Conservation (phyloP, 2,888 invertebrate species). For the Mythimna loreyi region DNA sequence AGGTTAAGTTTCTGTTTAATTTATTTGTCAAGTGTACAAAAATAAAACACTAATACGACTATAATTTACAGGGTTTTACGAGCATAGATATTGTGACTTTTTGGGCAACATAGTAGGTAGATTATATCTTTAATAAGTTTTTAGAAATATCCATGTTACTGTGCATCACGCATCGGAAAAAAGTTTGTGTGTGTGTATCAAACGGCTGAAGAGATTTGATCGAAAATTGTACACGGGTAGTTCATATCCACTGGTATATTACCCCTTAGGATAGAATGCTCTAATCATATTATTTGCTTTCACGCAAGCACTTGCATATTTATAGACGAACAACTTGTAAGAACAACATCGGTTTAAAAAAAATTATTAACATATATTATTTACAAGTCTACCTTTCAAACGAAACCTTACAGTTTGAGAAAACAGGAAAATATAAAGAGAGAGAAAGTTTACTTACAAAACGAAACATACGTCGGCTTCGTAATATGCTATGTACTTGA, state of each 20-base stretch:
- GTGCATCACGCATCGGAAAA: too few species aligned
- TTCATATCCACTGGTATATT: too few species aligned
- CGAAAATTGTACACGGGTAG: too few species aligned
- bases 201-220: too few species aligned
- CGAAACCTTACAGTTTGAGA: conserved; percentile 2
- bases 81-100: background rate
- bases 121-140: background rate
- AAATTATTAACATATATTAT: background rate
- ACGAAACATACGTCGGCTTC: background rate
- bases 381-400: background rate
- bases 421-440: conserved; percentile 14
- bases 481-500: background rate
- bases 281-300: too few species aligned
- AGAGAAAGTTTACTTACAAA: conserved; percentile 7
- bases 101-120: background rate
- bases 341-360: too few species aligned
- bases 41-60: background rate
- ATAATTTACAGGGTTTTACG: background rate
- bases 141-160: background rate
- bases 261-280: too few species aligned
- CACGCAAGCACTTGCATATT: too few species aligned
- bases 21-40: background rate
- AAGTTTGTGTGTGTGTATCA: too few species aligned
- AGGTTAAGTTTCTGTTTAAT: too few species aligned
- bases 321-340: background rate